Percentiles rank a stretch among this genome's conserved stretches.
Evolutionary conservation across 1,140 invertebrate genomes (phyloP).

Genomic region (Semibalanus balanoides): DNA sequence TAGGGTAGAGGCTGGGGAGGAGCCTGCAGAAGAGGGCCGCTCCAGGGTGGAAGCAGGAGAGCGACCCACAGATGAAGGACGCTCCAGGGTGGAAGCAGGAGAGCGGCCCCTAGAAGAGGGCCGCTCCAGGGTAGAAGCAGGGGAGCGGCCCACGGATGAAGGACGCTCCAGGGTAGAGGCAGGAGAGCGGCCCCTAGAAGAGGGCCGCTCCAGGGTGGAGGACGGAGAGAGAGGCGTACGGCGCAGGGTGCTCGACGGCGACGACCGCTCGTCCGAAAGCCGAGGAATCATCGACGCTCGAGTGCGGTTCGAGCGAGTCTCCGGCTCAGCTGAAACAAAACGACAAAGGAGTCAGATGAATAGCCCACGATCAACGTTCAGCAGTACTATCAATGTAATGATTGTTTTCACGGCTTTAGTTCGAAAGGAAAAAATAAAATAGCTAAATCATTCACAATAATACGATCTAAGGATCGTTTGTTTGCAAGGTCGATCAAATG

Average conservation of each 20-base stretch:
- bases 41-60: slow-evolving; percentile 4
- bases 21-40: slow-evolving; percentile 3
- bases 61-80: slow-evolving; percentile 7
- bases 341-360: too few species aligned
- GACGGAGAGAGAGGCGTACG: not conserved
- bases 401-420: too few species aligned
- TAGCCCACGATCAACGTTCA: too few species aligned
- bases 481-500: too few species aligned
- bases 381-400: too few species aligned
- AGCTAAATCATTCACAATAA: too few species aligned
- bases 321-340: not conserved
- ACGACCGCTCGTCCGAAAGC: not conserved
- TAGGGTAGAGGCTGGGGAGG: not conserved
- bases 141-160: slow-evolving; percentile 5
- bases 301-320: too few species aligned
- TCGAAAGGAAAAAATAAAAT: too few species aligned
- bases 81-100: slow-evolving; percentile 1
- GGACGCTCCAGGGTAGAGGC: slow-evolving; percentile 3
- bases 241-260: not conserved
- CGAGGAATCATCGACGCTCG: not conserved
- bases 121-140: slow-evolving; percentile 4
- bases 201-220: slow-evolving; percentile 4
- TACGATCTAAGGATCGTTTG: too few species aligned
- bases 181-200: slow-evolving; percentile 3
- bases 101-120: slow-evolving; percentile 3